Base-by-base conservation (phyloP, 2,113 vertebrate species). In the Rhombomys opimus region DNA sequence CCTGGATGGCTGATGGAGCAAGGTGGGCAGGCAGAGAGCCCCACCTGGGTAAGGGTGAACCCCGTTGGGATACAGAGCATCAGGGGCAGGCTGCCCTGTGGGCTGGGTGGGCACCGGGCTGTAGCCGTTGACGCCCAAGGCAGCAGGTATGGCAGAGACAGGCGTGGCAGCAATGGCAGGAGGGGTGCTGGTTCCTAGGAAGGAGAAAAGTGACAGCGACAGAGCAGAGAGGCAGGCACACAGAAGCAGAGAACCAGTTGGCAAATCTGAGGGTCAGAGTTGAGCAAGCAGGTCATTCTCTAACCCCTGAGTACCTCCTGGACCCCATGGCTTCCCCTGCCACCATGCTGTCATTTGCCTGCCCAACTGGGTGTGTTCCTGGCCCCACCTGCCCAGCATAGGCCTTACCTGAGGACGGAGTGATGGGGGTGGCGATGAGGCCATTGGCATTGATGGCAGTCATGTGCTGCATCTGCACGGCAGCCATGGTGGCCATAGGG, bases 391-490 rank as follows among this genome's bases (percentile, higher is more conserved):
- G 5, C 65, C 32, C 0, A 25, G 27, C 13, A 15, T 0, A 15
- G 59, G 23, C 41, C 91, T 63, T 85, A 99, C 99, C 99, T 98
- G 99, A 99, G 97, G 99, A 99, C 2, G 98, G 98, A 92, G 99
- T 99, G 94, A 99, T 99, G 96, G 99, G 99, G 50, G 99, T 99
- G 98, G 99, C 99, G 6, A 99, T 99, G 98, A 99, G 99, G 98
- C 99, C 99, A 95, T 98, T 99, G 98, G 99, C 99, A 96, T 99
- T 99, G 98, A 99, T 99, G 75, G 99, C 99, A 2, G 99, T 99
- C 98, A 99, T 99, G 98, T 99, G 99, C 98, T 99, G 99, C 99
- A 99, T 99, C 98, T 99, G 99, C 92, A 99, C 99, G 0, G 99
- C 99, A 3, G 99, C 99, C 98, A 99, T 99, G 97, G 99, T 99